Conservation (phyloP, 2,113 vertebrate species). For the Orthonyx spaldingii region DNA sequence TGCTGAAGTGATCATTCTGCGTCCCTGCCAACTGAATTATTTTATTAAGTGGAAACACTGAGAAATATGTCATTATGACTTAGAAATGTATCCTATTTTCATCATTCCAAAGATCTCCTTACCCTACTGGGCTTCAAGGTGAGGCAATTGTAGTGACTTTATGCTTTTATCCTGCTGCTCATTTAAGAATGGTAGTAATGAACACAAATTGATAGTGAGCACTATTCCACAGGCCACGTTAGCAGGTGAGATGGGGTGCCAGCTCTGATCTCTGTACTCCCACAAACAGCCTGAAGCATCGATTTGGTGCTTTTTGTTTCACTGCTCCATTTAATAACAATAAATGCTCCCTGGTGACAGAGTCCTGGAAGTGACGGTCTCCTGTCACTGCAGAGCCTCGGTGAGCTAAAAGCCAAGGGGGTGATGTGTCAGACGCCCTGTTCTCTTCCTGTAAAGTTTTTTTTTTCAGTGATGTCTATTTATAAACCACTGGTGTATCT, state of each 20-base stretch:
- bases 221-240: neutral
- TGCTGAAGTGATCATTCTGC: neutral
- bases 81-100: neutral
- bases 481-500: fast-evolving
- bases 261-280: neutral
- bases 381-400: neutral
- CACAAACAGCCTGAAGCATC: neutral
- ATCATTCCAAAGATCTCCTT: neutral
- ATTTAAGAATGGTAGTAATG: neutral
- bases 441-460: neutral
- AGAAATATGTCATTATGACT: neutral
- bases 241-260: neutral
- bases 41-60: neutral
- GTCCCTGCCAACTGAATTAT: neutral
- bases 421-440: fast-evolving
- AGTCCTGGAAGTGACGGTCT: neutral
- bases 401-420: neutral
- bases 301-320: neutral
- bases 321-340: neutral
- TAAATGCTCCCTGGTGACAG: neutral
- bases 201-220: neutral
- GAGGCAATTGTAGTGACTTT: neutral
- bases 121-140: neutral
- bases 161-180: neutral
- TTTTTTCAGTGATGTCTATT: neutral